These are phyloP conservation scores for Micrastur ruficollis DNA, from an alignment of 2,797 vertebrate species.

Conservation along the genomic window DNA sequence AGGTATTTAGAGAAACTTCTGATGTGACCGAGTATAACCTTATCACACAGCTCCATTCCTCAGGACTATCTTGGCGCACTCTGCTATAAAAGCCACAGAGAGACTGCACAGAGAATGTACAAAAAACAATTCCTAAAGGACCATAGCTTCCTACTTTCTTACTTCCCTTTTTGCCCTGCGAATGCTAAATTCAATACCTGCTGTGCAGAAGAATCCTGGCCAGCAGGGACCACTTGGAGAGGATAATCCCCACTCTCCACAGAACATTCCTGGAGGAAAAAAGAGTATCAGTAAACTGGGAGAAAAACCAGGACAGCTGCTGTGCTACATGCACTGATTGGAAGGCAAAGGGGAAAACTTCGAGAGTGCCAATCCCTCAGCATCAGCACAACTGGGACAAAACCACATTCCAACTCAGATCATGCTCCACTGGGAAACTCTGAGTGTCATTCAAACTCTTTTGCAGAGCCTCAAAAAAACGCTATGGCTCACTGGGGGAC, in stretches of 20 bases:
- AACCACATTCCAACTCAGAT: background rate
- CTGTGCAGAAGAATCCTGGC: constrained; percentile 84
- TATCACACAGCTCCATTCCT: background rate
- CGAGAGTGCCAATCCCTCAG: background rate
- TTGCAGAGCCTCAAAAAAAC: background rate
- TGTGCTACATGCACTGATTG: background rate
- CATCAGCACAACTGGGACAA: background rate
- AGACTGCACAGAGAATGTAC: background rate
- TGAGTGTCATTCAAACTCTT: background rate
- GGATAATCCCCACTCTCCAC: constrained; percentile 84
- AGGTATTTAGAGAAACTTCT: background rate
- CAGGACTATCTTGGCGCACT: background rate
- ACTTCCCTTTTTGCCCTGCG: background rate
- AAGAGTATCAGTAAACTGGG: background rate
- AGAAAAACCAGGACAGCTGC: background rate
- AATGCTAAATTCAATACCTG: constrained; percentile 66
- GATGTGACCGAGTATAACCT: background rate
- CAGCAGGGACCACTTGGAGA: constrained; percentile 83
- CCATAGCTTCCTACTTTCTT: background rate
- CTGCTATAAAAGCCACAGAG: background rate
- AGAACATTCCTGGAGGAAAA: constrained; percentile 78
- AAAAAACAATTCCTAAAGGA: background rate
- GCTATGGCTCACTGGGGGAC: background rate
- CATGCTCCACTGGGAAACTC: background rate
- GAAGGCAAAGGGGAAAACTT: background rate